These are phyloP conservation scores for Spinibarbus caldwelli DNA, from an alignment of 2,797 vertebrate species.

Conservation along the genomic window DNA sequence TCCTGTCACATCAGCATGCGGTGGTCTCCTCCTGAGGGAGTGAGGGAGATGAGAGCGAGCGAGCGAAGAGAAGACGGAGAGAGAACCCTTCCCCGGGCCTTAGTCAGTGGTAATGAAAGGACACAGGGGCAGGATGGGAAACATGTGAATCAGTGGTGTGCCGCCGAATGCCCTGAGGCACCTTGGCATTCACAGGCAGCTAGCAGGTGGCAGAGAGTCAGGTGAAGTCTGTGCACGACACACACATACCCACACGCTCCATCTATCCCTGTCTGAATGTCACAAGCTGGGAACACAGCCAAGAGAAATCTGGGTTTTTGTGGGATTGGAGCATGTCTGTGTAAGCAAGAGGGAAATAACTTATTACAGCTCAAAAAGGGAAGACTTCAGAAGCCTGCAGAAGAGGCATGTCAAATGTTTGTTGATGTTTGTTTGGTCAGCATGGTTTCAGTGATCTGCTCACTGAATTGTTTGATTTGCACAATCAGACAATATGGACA, in stretches of 20 bases:
- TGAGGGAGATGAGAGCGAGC: constrained; percentile 7
- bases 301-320: constrained; percentile 58
- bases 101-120: constrained; percentile 48
- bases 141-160: constrained; percentile 47
- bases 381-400: not conserved
- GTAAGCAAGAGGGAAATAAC: constrained; percentile 36
- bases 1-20: constrained; percentile 69
- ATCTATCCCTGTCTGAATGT: constrained; percentile 58
- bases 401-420: not conserved
- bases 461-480: too few species aligned
- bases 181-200: constrained; percentile 53
- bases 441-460: too few species aligned
- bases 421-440: too few species aligned
- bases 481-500: too few species aligned
- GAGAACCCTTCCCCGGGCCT: constrained; percentile 30
- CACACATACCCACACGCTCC: constrained; percentile 41
- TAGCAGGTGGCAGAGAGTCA: constrained; percentile 72
- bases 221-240: constrained; percentile 38
- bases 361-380: constrained; percentile 19
- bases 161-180: constrained; percentile 64
- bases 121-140: constrained; percentile 32
- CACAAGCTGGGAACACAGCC: constrained; percentile 66
- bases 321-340: constrained; percentile 50
- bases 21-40: constrained; percentile 40
- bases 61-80: not conserved